These are phyloP conservation scores for Heterotis niloticus DNA, from an alignment of 2,113 vertebrate species.

Conservation along the genomic window DNA sequence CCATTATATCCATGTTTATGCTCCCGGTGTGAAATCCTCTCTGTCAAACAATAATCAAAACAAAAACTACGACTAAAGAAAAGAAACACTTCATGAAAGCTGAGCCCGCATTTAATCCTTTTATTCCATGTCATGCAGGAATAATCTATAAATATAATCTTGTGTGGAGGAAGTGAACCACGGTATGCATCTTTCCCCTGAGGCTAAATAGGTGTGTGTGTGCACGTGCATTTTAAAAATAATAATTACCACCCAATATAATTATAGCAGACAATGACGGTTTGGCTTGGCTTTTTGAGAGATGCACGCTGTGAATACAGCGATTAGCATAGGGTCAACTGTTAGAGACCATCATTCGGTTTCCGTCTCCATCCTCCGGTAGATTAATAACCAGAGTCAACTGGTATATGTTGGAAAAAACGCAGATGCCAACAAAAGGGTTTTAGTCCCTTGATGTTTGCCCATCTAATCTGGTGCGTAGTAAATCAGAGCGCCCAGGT, in stretches of 20 bases:
- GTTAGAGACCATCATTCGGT: slow-evolving; percentile 25
- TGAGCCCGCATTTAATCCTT: slow-evolving; percentile 39
- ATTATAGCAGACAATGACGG: slow-evolving; percentile 51
- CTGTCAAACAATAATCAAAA: slow-evolving; percentile 34
- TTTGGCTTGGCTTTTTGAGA: slow-evolving; percentile 27
- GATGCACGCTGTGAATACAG: slow-evolving; percentile 27
- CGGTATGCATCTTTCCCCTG: slow-evolving; percentile 27
- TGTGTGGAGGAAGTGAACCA: slow-evolving; percentile 7
- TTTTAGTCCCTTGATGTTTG: too few species aligned
- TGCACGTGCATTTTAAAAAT: slow-evolving; percentile 37
- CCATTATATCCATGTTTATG: slow-evolving; percentile 38
- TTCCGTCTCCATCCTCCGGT: slow-evolving; percentile 23
- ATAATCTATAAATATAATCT: slow-evolving; percentile 48
- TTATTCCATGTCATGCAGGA: slow-evolving; percentile 37
- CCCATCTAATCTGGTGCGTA: not conserved
- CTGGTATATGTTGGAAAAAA: not conserved
- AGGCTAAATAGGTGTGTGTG: slow-evolving; percentile 35
- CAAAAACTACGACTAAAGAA: slow-evolving; percentile 14
- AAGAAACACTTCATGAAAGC: slow-evolving; percentile 6
- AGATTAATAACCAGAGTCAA: slow-evolving; percentile 24
- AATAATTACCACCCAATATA: slow-evolving; percentile 59
- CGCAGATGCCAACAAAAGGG: too few species aligned
- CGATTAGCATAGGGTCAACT: slow-evolving; percentile 45
- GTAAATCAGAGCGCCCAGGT: not conserved
- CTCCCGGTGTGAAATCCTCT: slow-evolving; percentile 33